These are phyloP conservation scores for Rhinolophus ferrumequinum DNA, from an alignment of 2,113 vertebrate genomes.

Conservation along the genomic window DNA sequence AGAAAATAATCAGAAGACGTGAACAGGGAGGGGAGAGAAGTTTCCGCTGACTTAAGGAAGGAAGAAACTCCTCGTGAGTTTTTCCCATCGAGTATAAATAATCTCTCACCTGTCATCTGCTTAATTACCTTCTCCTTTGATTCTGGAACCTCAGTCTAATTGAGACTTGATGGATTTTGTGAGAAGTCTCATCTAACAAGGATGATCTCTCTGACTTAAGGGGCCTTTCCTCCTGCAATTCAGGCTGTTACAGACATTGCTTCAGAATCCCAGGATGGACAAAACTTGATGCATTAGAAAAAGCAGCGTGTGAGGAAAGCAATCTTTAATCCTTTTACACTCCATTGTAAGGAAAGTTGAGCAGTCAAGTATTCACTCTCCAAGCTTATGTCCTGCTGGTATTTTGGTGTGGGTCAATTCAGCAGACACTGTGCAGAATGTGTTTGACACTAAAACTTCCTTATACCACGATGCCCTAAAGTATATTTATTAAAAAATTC, in stretches of 20 bases:
- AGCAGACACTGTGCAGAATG: not conserved
- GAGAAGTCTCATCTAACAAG: not conserved
- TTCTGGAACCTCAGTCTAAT: not conserved
- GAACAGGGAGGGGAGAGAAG: not conserved
- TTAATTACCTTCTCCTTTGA: not conserved
- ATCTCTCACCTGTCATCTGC: not conserved
- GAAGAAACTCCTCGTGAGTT: not conserved
- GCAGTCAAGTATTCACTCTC: not conserved
- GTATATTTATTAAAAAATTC: not conserved
- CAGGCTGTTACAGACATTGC: not conserved
- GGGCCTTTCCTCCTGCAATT: not conserved
- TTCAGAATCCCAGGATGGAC: not conserved
- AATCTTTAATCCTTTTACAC: not conserved
- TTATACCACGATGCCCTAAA: not conserved
- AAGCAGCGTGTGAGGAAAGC: not conserved
- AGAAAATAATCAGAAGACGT: not conserved
- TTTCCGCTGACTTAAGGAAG: not conserved
- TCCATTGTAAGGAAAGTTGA: not conserved
- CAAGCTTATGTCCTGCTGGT: not conserved
- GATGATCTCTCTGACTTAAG: not conserved
- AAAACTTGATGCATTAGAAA: not conserved
- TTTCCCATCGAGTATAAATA: not conserved
- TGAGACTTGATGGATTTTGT: not conserved
- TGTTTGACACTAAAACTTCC: not conserved
- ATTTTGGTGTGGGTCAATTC: not conserved